These are phyloP conservation scores for Rhabdophis nuchalis DNA, from an alignment of 2,797 vertebrate genomes.

Conservation along the genomic window DNA sequence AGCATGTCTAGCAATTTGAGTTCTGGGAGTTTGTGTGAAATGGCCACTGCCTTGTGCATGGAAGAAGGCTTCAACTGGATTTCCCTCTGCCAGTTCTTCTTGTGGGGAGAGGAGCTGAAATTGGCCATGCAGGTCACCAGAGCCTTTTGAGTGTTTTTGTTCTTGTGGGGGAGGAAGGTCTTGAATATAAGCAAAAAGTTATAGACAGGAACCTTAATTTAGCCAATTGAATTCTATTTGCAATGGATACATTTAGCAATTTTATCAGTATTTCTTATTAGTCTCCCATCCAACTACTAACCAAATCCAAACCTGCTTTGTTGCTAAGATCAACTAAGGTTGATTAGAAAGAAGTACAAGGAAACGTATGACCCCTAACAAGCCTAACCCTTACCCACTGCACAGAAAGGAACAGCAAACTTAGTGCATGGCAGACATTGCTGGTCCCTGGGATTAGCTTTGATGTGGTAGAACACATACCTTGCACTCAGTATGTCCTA, in stretches of 20 bases:
- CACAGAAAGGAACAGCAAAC: not conserved
- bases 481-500: not conserved
- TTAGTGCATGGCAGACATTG: not conserved
- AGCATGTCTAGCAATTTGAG: not conserved
- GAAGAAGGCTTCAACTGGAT: not conserved
- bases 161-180: not conserved
- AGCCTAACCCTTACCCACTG: not conserved
- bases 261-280: not conserved
- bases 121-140: not conserved
- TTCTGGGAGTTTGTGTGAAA: not conserved
- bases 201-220: not conserved
- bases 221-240: not conserved
- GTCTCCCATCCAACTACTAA: not conserved
- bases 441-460: not conserved
- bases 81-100: not conserved
- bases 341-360: not conserved
- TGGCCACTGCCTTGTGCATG: not conserved
- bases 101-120: not conserved
- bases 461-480: not conserved
- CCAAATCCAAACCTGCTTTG: not conserved
- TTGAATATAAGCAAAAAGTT: no score
- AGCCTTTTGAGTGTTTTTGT: not conserved
- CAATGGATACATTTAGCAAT: not conserved
- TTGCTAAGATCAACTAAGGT: not conserved
- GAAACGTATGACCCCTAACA: not conserved